Base-by-base conservation (phyloP, 2,888 invertebrate genomes). In the Dastarcus helophoroides region DNA sequence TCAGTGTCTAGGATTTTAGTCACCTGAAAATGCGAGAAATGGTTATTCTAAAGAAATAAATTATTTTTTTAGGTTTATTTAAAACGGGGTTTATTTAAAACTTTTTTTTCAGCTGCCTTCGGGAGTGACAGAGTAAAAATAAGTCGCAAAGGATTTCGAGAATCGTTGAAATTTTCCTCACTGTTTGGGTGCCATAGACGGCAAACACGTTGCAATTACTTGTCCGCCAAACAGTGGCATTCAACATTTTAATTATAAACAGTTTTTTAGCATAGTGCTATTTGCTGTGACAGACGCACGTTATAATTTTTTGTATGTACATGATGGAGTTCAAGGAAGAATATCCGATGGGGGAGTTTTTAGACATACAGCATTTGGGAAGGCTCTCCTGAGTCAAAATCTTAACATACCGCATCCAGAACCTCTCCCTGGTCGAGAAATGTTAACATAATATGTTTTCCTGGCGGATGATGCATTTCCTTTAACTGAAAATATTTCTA, bases 261-360 rank as follows among this genome's bases (percentile, higher is more conserved):
- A 30, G 11, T 19, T 14, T 37, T 26, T 14, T 26, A 26, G 26
- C n/a, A 14, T 26, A 4, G 14, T 26, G 2, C 15, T 26, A 3
- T 15, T 30, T 4, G 30, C 30, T 5, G 4, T 30, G 2, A 32
- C 24, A 3, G 32, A 36, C 21, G 36, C 37, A 15, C 21, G 36
- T 21, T 33, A 37, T 12, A 32, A 37, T 15, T 37, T 37, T 16
- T 26, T 36, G 13, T n/a, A n/a, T n/a, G n/a, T n/a, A n/a, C n/a
- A n/a, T n/a, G n/a, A n/a, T n/a, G n/a, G n/a, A n/a, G n/a, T 32
- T 15, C 30, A 37, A 15, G 32, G 32, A 9, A 4, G 27, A 22
- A 28, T 26, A 11, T 37, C 14, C 31, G 48, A 43, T 27, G 43
- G 35, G n/a, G 41, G 41, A n/a, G 33, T 43, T 5, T 35, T 40